A percentile compares a stretch with the other conserved stretches of the same genome.
Evolutionary conservation across 2,888 invertebrate species (phyloP).

Genomic region (Trissolcus japonicus): DNA sequence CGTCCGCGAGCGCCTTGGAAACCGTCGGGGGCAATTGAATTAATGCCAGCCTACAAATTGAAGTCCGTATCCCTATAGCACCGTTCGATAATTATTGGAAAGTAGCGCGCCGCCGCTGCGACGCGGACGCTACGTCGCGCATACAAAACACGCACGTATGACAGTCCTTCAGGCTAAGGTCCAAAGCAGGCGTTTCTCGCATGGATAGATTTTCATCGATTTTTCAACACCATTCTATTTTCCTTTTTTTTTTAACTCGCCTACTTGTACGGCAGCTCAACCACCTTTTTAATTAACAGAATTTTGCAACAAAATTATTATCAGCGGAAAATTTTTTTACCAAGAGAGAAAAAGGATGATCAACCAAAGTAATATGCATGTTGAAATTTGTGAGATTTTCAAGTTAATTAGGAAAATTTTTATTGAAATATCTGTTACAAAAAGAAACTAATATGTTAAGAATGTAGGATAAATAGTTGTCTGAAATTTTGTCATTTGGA

Average conservation of each 20-base stretch:
- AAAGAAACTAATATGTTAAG: no score
- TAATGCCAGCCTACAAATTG: conserved; percentile 73
- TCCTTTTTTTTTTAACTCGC: conserved; percentile 7
- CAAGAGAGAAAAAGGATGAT: no score
- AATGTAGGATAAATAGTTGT: no score
- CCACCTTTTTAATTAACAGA: neutral
- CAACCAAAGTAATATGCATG: no score
- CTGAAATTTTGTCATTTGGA: no score
- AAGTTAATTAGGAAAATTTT: no score
- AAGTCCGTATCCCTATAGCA: conserved; percentile 65
- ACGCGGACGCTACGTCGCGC: conserved; percentile 51
- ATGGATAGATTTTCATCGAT: conserved; percentile 22
- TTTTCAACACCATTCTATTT: conserved; percentile 13
- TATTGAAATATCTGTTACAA: no score
- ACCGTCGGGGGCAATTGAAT: conserved; percentile 72
- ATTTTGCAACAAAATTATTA: neutral
- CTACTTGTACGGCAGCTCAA: no score
- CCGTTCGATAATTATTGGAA: conserved; percentile 70
- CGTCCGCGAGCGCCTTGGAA: conserved; percentile 68
- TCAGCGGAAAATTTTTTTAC: neutral
- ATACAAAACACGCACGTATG: conserved; percentile 52
- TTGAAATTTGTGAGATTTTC: no score
- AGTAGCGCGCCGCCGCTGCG: conserved; percentile 64
- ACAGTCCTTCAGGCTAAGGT: conserved; percentile 52
- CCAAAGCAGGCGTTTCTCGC: conserved; percentile 26